Percentiles rank a stretch among this genome's conserved stretches.
Conservation (phyloP, 2,797 vertebrate species). For the Meda fulgida region DNA sequence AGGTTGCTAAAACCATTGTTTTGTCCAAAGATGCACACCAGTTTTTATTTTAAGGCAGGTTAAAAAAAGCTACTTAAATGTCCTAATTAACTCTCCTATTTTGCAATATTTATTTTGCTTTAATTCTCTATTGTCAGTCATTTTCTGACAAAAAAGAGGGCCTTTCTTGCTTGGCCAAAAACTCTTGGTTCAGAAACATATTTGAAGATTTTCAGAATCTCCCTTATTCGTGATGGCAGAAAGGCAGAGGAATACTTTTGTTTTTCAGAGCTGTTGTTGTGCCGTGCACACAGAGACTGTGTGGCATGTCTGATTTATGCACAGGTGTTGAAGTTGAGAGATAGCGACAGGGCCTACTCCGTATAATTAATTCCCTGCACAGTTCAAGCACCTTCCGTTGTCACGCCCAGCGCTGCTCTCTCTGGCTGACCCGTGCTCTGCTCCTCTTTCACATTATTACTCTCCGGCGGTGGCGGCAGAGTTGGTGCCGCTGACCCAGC, state of each 20-base stretch:
- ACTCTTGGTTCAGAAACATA: neutral
- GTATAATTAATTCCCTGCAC: constrained; percentile 60
- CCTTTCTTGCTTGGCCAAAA: neutral
- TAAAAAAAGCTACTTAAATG: too few relatives aligned
- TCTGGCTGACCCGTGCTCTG: constrained; percentile 15
- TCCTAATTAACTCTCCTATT: too few relatives aligned
- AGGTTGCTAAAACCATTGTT: too few relatives aligned
- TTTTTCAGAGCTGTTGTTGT: constrained; percentile 3
- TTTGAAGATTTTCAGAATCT: neutral
- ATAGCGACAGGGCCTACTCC: constrained; percentile 8
- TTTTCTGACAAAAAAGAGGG: neutral
- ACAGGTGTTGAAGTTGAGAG: constrained; percentile 51
- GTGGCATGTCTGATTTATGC: constrained; percentile 48
- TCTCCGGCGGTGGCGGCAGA: constrained; percentile 21
- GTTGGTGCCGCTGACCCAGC: constrained; percentile 29
- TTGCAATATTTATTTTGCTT: neutral
- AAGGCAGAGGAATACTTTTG: neutral
- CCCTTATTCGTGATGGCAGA: neutral
- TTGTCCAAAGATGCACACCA: too few relatives aligned
- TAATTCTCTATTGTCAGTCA: neutral
- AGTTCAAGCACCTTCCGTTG: constrained; percentile 40
- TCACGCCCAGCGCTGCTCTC: constrained; percentile 27
- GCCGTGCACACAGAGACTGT: constrained; percentile 21
- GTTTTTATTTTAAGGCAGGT: too few relatives aligned
- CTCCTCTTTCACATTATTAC: constrained; percentile 49